Conservation (phyloP, 2,113 vertebrate genomes). For the crab-eating macaque (Macaca fascicularis) region DNA sequence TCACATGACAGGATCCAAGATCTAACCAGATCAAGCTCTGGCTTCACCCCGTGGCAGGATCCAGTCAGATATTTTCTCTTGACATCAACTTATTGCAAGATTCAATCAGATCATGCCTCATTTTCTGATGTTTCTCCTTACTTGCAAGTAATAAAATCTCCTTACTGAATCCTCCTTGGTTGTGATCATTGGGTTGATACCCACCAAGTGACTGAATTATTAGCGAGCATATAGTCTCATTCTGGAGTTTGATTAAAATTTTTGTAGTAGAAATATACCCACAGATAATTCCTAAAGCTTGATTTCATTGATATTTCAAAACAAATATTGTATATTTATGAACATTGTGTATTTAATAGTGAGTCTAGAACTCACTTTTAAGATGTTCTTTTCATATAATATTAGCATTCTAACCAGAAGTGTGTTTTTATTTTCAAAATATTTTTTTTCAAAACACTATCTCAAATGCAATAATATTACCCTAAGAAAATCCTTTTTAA, state of each 20-base stretch:
- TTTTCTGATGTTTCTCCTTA: no score
- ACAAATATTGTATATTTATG: not conserved
- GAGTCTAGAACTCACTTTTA: not conserved
- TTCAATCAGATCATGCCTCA: no score
- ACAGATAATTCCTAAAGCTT: not conserved
- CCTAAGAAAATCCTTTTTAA: not conserved
- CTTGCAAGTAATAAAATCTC: no score
- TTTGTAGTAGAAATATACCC: not conserved
- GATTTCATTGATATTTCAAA: not conserved
- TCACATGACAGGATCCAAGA: no score
- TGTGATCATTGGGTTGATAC: no score
- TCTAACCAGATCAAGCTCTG: no score
- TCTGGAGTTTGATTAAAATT: not conserved
- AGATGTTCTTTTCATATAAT: not conserved
- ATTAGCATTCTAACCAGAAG: not conserved
- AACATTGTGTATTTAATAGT: not conserved
- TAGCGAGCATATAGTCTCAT: not conserved
- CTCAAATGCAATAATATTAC: not conserved
- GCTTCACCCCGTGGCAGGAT: no score
- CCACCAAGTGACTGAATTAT: no score
- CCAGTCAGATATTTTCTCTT: no score
- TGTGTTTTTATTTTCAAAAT: not conserved
- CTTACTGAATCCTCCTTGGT: no score
- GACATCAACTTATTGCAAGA: no score
- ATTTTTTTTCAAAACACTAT: not conserved